Evolutionary conservation across 2,113 vertebrate genomes (phyloP), one percentile per base, ranked within the genome.

Genomic region (Pelvicachromis taeniatus): DNA sequence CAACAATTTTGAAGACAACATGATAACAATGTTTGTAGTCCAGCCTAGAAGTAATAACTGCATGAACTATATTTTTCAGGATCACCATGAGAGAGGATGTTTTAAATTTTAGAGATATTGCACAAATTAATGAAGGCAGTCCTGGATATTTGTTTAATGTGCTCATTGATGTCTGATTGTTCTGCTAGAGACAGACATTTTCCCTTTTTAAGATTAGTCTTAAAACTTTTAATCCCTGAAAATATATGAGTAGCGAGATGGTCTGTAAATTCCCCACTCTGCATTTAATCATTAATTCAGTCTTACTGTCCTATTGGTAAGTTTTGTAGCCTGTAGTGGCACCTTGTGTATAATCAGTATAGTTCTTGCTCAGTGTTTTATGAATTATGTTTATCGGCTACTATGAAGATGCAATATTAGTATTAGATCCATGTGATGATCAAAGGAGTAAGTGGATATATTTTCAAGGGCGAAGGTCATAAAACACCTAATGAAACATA

Each of bases 1-100:
- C 23, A 56, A 58, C 0, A 16, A 5, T 1, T 56, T 56, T 58
- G 29, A 58, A 5, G 55, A 16, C 55, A 29, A 29, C 23, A 4
- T 58, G 13, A 29, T 58, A 58, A 29, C 9, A 58, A 58, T 58
- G 7, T 58, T 58, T 13, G 8, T 16, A 58, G 23, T 58, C 55
- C 55, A 58, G 2, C 13, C 55, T 58, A 58, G 23, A 56, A 58
- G 23, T 2, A 58, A 29, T 58, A 58, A 29, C 55, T 56, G 13
- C 23, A 56, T 56, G 23, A 56, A 56, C 13, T 29, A 29, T 3
- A 29, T 26, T 14, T 29, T 56, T 23, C 0, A 29, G 23, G 23
- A 0, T 29, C 55, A 56, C 13, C 23, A 9, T 56, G 23, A 56
- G 55, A 56, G 12, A 56, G 13, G 23, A 29, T 29, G 55, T 56